Percentiles rank a stretch among this genome's conserved stretches.
phyloP scores from a whole-genome alignment of 2,888 invertebrate species.

The Clusia tigrina region DNA sequence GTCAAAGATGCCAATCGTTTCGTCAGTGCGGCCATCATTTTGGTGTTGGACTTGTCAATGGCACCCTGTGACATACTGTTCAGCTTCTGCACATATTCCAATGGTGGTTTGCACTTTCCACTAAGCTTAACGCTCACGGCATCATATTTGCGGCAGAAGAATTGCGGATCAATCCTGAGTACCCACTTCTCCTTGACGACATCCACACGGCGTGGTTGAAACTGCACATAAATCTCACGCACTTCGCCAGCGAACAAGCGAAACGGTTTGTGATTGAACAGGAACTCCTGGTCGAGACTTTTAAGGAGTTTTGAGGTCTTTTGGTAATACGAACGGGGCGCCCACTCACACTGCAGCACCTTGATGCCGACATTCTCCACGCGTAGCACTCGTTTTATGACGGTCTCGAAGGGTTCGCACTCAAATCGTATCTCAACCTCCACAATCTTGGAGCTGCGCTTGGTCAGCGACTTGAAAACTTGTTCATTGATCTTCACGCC shows the following conservation, averaged over 20 bases:
- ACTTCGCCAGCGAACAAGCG: slow-evolving; percentile 44
- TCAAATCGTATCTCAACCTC: slow-evolving; percentile 39
- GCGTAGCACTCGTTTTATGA: slow-evolving; percentile 40
- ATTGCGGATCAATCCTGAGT: slow-evolving; percentile 42
- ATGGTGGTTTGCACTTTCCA: slow-evolving; percentile 42
- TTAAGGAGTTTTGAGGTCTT: slow-evolving; percentile 39
- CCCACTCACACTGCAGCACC: slow-evolving; percentile 46
- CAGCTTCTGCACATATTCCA: slow-evolving; percentile 39
- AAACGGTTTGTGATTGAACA: slow-evolving; percentile 37
- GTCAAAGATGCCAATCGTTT: slow-evolving; percentile 33
- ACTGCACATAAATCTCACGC: slow-evolving; percentile 38
- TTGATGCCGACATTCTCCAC: slow-evolving; percentile 49
- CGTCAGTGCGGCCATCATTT: slow-evolving; percentile 31
- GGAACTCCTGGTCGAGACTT: slow-evolving; percentile 37
- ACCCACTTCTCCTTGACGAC: slow-evolving; percentile 38
- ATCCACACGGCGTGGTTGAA: slow-evolving; percentile 40
- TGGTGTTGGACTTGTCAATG: slow-evolving; percentile 35
- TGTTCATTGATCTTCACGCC: slow-evolving; percentile 47
- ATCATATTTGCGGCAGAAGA: slow-evolving; percentile 35
- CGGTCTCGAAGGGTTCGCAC: slow-evolving; percentile 45
- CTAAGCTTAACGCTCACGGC: slow-evolving; percentile 34
- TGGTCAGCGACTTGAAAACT: slow-evolving; percentile 7
- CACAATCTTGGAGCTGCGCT: slow-evolving; percentile 17
- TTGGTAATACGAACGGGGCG: slow-evolving; percentile 39
- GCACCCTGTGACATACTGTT: slow-evolving; percentile 26